Evolutionary conservation across 2,888 invertebrate genomes (phyloP), one percentile per base, ranked within the genome.

Genomic region (Agriotes lineatus): DNA sequence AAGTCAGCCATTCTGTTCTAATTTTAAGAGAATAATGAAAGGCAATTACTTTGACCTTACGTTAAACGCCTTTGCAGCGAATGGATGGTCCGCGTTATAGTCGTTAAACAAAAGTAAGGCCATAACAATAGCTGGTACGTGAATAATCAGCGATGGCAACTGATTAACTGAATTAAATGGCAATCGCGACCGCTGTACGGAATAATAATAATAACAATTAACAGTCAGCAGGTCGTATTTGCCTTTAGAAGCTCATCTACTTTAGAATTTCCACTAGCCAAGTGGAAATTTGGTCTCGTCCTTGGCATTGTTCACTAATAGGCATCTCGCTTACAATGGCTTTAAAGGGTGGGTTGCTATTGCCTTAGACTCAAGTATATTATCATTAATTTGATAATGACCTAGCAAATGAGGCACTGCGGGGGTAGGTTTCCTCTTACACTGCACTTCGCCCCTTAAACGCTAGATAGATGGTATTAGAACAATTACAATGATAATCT

Each of bases 341-440:
- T 64, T 64, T 56, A 59, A 62, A 64, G 64, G 69, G 65, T 66
- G 50, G 60, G 58, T 56, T 45, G 61, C 69, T 69, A 66, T 69
- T 66, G 63, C 65, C 58, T 69, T 60, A 50, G 57, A 66, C 70
- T 63, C 57, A 50, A 66, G 57, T 71, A 67, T 67, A 72, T 72
- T 69, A 69, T 72, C 72, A 69, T 72, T 72, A 72, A 72, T 72
- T 69, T 67, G 67, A 57, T 72, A 72, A 72, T 69, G 69, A 69
- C 61, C 50, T 58, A 62, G 69, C 54, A 64, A 72, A 69, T 69
- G 65, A 69, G 62, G 50, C 64, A 57, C 61, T 45, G 56, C n/a
- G 45, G 60, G n/a, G 37, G 25, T 61, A 67, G 59, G 67, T 67
- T 71, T 69, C 59, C 67, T 63, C 57, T 66, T 71, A 62, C 61